Percentiles rank a stretch among this genome's conserved stretches.
phyloP scores from a whole-genome alignment of 2,888 invertebrate species.

The Calameuta idolon region DNA sequence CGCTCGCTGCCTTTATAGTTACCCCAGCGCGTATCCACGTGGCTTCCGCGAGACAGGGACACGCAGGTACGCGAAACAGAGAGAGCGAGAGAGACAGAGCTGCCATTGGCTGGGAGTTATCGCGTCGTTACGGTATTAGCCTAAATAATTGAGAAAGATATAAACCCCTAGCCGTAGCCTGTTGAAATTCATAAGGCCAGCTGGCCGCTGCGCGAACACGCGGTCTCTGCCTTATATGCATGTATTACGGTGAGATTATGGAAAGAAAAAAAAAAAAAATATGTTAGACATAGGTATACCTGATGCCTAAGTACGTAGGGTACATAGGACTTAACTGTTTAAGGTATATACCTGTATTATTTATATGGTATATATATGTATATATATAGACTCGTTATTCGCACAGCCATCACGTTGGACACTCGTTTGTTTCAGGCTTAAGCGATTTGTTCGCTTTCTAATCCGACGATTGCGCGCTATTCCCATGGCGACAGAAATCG shows the following conservation, averaged over 20 bases:
- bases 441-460: not conserved
- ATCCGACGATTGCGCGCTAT: not conserved
- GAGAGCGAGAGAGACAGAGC: not conserved
- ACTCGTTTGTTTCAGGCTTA: not conserved
- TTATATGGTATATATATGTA: not conserved
- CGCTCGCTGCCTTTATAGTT: conserved; percentile 38
- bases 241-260: not conserved
- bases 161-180: not conserved
- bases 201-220: not conserved
- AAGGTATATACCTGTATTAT: not conserved
- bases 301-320: not conserved
- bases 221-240: not conserved
- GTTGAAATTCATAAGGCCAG: conserved; percentile 6
- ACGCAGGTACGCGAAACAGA: not conserved
- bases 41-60: not conserved
- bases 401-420: not conserved
- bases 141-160: conserved; percentile 8
- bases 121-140: conserved; percentile 7
- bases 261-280: not conserved
- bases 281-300: not conserved
- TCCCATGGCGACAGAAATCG: not conserved
- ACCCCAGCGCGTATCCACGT: conserved; percentile 29
- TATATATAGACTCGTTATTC: not conserved
- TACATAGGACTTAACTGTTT: not conserved
- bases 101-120: not conserved